phyloP scores from a whole-genome alignment of 2,113 vertebrate genomes.

The Anoura caudifer region DNA sequence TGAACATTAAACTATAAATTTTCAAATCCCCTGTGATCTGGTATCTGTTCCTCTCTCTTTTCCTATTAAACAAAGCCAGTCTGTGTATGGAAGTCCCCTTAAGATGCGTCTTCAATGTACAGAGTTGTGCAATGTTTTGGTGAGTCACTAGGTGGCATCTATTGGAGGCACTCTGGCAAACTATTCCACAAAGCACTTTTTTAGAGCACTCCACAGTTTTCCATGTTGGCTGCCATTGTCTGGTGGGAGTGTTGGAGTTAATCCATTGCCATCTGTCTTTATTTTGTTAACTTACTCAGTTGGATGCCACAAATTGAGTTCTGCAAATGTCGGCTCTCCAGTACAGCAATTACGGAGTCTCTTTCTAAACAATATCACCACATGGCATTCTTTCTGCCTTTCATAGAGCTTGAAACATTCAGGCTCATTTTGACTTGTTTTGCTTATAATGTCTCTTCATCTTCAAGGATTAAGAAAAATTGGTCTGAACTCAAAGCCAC shows the following conservation, averaged over 20 bases:
- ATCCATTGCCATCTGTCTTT: constrained; percentile 76
- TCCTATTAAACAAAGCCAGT: background rate
- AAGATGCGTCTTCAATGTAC: constrained; percentile 1
- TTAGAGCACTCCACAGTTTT: constrained; percentile 20
- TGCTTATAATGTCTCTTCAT: constrained; percentile 46
- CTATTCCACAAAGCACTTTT: background rate
- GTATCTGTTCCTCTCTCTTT: background rate
- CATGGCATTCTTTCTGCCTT: constrained; percentile 10
- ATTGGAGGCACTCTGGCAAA: background rate
- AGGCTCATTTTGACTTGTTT: constrained; percentile 44
- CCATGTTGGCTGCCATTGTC: constrained; percentile 60
- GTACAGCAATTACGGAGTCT: constrained; percentile 48
- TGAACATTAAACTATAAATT: background rate
- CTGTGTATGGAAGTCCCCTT: background rate
- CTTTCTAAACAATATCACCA: constrained; percentile 49
- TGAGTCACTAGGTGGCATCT: constrained; percentile 66
- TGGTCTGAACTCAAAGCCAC: constrained; percentile 50
- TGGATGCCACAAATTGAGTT: constrained; percentile 68
- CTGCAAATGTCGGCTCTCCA: constrained; percentile 64
- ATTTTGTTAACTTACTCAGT: constrained; percentile 76
- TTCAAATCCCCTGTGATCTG: background rate
- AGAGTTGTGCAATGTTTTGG: background rate
- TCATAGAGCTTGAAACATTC: background rate
- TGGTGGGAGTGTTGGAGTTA: constrained; percentile 63
- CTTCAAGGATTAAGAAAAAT: constrained; percentile 51